These are phyloP conservation scores for Vicugna pacos DNA, from an alignment of 2,113 vertebrate genomes.

Conservation along the genomic window DNA sequence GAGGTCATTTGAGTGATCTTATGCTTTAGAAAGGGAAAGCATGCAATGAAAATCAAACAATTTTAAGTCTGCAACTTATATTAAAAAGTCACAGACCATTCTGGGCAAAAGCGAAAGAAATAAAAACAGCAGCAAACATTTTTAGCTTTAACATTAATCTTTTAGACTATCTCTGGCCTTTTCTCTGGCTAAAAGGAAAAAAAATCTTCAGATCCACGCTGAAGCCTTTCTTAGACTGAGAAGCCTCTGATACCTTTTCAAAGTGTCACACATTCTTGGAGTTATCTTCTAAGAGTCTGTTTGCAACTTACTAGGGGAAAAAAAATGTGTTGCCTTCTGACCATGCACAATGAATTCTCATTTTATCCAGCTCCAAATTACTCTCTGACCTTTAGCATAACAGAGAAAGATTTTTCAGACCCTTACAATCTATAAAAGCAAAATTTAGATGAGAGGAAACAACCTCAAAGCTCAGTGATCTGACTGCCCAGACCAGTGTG, in stretches of 20 bases:
- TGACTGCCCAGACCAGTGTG: not conserved
- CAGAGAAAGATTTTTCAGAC: constrained; percentile 41
- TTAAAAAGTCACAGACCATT: constrained; percentile 9
- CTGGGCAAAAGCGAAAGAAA: constrained; percentile 39
- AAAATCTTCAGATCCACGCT: constrained; percentile 19
- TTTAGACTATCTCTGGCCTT: constrained; percentile 45
- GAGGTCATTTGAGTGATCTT: not conserved
- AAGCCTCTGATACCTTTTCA: constrained; percentile 41
- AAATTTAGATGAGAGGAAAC: constrained; percentile 6
- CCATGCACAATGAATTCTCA: constrained; percentile 4
- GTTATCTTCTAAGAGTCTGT: not conserved
- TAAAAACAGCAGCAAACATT: not conserved
- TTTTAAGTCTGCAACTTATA: constrained; percentile 3
- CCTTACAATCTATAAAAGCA: not conserved
- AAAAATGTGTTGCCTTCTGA: constrained; percentile 1
- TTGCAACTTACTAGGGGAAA: not conserved
- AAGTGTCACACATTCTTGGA: constrained; percentile 48
- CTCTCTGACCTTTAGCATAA: constrained; percentile 45
- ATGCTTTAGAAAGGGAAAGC: not conserved
- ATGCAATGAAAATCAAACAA: constrained; percentile 13
- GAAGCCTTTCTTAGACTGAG: constrained; percentile 22
- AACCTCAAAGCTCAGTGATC: constrained; percentile 23
- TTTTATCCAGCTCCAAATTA: constrained; percentile 36
- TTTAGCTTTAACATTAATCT: constrained; percentile 39
- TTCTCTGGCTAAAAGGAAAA: constrained; percentile 60